Conservation (phyloP, 2,888 invertebrate species). For the Mythimna ferrago region DNA sequence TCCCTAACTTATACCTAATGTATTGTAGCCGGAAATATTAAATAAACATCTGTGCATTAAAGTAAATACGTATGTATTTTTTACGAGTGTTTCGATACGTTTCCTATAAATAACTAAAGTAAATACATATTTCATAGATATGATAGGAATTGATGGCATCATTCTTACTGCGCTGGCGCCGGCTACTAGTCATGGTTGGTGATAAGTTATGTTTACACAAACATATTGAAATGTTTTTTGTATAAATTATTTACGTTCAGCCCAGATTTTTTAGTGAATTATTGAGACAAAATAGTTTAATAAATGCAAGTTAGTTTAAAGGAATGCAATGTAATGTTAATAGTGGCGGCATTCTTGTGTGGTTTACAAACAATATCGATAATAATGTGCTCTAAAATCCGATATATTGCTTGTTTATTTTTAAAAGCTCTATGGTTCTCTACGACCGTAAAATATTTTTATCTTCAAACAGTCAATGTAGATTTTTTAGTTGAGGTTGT, state of each 20-base stretch:
- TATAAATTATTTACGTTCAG: conserved; percentile 60
- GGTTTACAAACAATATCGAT: conserved; percentile 43
- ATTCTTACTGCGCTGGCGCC: conserved; percentile 59
- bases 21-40: conserved; percentile 42
- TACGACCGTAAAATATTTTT: conserved; percentile 27
- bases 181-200: conserved; percentile 45
- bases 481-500: conserved; percentile 31
- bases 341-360: conserved; percentile 50
- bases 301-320: conserved; percentile 44
- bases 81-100: conserved; percentile 46
- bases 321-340: conserved; percentile 45
- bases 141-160: conserved; percentile 59
- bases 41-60: conserved; percentile 40
- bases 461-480: conserved; percentile 22
- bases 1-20: conserved; percentile 42
- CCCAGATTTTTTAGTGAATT: conserved; percentile 51
- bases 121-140: conserved; percentile 61
- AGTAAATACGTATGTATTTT: conserved; percentile 48
- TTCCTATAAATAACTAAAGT: conserved; percentile 59
- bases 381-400: conserved; percentile 39
- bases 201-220: conserved; percentile 62
- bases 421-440: conserved; percentile 17
- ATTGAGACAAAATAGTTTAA: conserved; percentile 47
- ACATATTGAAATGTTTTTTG: conserved; percentile 58
- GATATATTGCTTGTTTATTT: conserved; percentile 34